Percentiles rank a stretch among this genome's conserved stretches.
Evolutionary conservation across 1,140 invertebrate species (phyloP).

Genomic region (Trigoniulus corallinus): DNA sequence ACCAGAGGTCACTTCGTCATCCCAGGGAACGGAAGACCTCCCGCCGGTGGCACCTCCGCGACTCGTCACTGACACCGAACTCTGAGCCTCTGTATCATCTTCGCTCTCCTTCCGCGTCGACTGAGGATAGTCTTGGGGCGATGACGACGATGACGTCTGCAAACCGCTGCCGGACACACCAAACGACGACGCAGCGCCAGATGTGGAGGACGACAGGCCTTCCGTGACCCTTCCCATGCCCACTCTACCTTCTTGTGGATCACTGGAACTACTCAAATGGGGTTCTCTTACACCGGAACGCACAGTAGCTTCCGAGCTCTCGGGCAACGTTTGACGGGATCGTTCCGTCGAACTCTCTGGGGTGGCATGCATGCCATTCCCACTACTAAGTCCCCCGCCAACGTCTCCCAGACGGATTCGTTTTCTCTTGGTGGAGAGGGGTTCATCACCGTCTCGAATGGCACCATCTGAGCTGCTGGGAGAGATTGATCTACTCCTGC

Average conservation of each 20-base stretch:
- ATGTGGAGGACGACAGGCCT: not conserved
- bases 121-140: conserved; percentile 1
- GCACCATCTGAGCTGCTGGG: conserved; percentile 8
- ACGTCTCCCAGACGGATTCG: conserved; percentile 10
- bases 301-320: conserved; percentile 8
- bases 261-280: conserved; percentile 6
- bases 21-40: not conserved
- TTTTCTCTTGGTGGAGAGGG: conserved; percentile 5
- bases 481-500: conserved; percentile 6
- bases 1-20: conserved; percentile 8
- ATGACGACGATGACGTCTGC: not conserved
- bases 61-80: conserved; percentile 13
- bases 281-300: not conserved
- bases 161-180: not conserved
- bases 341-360: conserved; percentile 15
- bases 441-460: not conserved
- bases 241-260: no score
- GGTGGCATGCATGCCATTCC: not conserved
- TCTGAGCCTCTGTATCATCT: conserved; percentile 4
- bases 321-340: conserved; percentile 6
- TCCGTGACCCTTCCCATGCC: not conserved
- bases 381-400: not conserved
- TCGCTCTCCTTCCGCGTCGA: conserved; percentile 7
- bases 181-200: not conserved
- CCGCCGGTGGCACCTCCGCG: no score